A percentile compares a stretch with the other conserved stretches of the same genome.
phyloP scores from a whole-genome alignment of 2,888 invertebrate species.

The Troilus luridus region DNA sequence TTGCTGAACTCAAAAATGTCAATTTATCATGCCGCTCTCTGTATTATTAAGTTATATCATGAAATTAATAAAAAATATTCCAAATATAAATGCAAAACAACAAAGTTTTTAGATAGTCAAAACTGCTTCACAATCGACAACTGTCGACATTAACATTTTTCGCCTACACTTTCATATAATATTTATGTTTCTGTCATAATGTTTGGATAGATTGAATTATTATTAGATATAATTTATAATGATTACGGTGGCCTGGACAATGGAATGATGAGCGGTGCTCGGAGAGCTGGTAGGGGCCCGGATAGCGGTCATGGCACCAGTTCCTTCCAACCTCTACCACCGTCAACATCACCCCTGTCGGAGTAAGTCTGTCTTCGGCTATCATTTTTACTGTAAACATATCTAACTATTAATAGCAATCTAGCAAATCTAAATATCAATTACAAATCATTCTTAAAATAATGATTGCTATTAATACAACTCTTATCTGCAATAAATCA shows the following conservation, averaged over 20 bases:
- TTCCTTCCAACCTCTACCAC: constrained; percentile 26
- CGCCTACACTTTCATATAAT: too few species aligned
- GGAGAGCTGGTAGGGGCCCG: constrained; percentile 1
- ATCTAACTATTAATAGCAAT: not conserved
- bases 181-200: too few species aligned
- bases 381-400: not conserved
- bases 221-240: not conserved
- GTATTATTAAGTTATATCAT: too few species aligned
- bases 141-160: too few species aligned
- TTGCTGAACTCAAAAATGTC: too few species aligned
- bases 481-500: not conserved
- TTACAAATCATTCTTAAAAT: not conserved
- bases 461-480: not conserved
- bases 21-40: too few species aligned
- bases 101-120: too few species aligned
- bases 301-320: constrained; percentile 1
- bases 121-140: too few species aligned
- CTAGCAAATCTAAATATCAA: too few species aligned
- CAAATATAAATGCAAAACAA: too few species aligned
- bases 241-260: not conserved
- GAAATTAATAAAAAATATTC: too few species aligned
- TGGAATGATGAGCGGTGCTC: not conserved
- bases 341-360: not conserved
- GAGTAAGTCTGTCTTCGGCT: not conserved
- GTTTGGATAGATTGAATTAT: too few species aligned